These are phyloP conservation scores for Habroteleia sp. DNA, from an alignment of 2,888 invertebrate genomes.

Conservation along the genomic window DNA sequence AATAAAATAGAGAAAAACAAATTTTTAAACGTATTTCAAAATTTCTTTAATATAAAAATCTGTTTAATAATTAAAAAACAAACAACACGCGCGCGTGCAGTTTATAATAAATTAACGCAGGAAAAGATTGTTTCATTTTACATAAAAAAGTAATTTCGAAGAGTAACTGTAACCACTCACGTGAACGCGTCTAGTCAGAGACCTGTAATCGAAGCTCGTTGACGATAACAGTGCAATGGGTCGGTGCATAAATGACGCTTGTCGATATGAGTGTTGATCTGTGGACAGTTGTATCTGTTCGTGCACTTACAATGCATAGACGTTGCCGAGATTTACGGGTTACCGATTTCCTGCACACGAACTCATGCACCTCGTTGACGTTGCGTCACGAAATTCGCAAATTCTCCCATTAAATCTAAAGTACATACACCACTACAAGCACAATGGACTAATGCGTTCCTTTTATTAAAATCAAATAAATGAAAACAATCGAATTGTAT, in stretches of 20 bases:
- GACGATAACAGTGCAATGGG: slow-evolving; percentile 44
- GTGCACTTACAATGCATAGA: slow-evolving; percentile 48
- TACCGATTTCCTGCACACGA: slow-evolving; percentile 23
- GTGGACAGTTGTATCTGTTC: slow-evolving; percentile 46
- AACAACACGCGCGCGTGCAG: slow-evolving; percentile 34
- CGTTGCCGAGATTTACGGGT: slow-evolving; percentile 36
- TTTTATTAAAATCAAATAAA: too few relatives aligned
- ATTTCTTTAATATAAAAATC: too few relatives aligned
- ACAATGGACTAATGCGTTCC: too few relatives aligned
- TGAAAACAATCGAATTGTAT: too few relatives aligned
- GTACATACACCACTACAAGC: slow-evolving; percentile 2
- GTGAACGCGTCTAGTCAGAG: slow-evolving; percentile 47
- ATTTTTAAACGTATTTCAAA: too few relatives aligned
- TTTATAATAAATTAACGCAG: slow-evolving; percentile 23
- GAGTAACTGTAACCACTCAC: slow-evolving; percentile 44
- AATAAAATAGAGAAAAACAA: too few relatives aligned
- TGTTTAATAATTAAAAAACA: slow-evolving; percentile 21
- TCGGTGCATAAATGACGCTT: slow-evolving; percentile 47
- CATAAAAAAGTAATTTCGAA: slow-evolving; percentile 44
- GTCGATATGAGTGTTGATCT: slow-evolving; percentile 58
- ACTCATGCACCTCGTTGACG: slow-evolving; percentile 6
- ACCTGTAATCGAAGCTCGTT: slow-evolving; percentile 49
- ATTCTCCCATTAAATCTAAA: slow-evolving; percentile 27
- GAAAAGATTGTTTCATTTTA: slow-evolving; percentile 42
- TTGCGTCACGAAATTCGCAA: slow-evolving; percentile 19